Evolutionary conservation across 2,113 vertebrate genomes (phyloP), one percentile per base, ranked within the genome.

Genomic region (Syrrhaptes paradoxus): DNA sequence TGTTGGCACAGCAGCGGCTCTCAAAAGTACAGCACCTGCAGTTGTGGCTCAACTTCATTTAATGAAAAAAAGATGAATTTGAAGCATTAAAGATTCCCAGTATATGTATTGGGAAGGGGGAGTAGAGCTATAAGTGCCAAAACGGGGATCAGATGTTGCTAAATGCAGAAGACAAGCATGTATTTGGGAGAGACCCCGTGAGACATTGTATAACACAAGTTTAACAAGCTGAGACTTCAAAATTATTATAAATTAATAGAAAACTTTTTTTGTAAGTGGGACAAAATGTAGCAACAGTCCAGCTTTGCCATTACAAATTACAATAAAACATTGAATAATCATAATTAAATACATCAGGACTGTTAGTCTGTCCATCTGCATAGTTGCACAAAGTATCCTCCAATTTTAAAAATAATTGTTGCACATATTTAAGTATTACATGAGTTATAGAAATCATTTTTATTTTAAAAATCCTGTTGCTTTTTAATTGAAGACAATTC

Each of bases 11-110:
- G n/a, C n/a, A n/a, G n/a, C 85, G 93, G 38, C 74, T 96, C 74
- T 83, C 66, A 22, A n/a, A 78, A 89, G 87, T 22, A 46, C 34
- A 34, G 90, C 58, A 91, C 92, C 80, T 71, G 93, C 84, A 97
- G 91, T 96, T 96, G 94, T 90, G 93, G 91, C 83, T 94, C 91
- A 66, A 71, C 63, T 90, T 92, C 85, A 81, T 94, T 95, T 97
- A 96, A 97, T 96, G 95, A 61, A 89, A 95, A 91, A 91, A 97
- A 96, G 73, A 46, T 71, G 70, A 95, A 88, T 93, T 88, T 38
- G 31, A 78, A 89, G 93, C 76, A 81, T 92, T 96, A 89, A 95
- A 96, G 91, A 85, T 90, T 81, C 71, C 41, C 38, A 78, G 63
- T 57, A 83, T 85, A 85, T 70, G 21, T 90, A 18, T 9, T 87